Evolutionary conservation across 2,888 invertebrate species (phyloP).

Genomic region (Watsonalla binaria): DNA sequence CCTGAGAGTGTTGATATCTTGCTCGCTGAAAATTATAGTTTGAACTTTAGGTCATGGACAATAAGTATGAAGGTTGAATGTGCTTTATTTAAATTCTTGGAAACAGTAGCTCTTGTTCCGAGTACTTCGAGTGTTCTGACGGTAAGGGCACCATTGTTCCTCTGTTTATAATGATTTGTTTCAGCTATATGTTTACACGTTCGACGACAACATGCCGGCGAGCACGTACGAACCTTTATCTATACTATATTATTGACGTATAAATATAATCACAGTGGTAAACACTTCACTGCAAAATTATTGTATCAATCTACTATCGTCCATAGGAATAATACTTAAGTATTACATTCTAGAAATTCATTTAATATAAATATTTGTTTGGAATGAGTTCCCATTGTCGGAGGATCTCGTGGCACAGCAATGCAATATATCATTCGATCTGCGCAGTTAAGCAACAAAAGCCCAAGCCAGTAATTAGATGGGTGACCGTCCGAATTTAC

Average conservation of each 20-base stretch:
- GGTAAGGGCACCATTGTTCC: constrained; percentile 48
- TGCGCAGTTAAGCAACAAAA: no score
- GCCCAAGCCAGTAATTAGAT: no score
- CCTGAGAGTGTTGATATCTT: no score
- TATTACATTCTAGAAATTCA: no score
- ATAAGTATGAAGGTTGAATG: constrained; percentile 23
- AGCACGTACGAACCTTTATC: constrained; percentile 44
- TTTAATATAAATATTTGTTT: no score
- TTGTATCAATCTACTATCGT: neutral
- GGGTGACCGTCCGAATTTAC: no score
- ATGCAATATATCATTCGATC: no score
- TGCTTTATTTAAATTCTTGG: constrained; percentile 41
- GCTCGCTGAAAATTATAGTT: no score
- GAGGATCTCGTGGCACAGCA: no score
- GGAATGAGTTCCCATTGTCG: no score
- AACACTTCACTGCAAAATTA: neutral
- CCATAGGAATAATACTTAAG: no score
- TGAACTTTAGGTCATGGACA: no score
- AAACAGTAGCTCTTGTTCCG: constrained; percentile 63
- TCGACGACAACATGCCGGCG: constrained; percentile 37
- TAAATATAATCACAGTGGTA: neutral
- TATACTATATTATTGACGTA: neutral
- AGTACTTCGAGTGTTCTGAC: constrained; percentile 22
- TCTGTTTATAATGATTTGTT: constrained; percentile 28
- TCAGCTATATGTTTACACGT: constrained; percentile 26